Evolutionary conservation across 1,140 invertebrate species (phyloP), one percentile per base, ranked within the genome.

Genomic region (Eumaeus atala): DNA sequence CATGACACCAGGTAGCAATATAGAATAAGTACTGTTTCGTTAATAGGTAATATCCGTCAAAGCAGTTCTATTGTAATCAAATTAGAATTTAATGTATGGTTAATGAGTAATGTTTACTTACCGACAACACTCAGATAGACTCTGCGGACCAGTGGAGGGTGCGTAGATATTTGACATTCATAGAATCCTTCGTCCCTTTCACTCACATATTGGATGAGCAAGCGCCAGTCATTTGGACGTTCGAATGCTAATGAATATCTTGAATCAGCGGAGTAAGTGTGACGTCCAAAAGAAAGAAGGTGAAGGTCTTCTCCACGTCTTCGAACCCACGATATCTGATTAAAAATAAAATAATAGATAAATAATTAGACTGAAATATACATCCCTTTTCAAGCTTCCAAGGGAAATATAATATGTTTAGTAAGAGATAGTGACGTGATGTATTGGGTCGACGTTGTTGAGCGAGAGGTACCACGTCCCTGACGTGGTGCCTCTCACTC

Each of bases 151-250:
- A 93, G 85, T 49, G 93, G 93, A 9, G 93, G 93, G 86, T 95
- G 92, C 33, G 92, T 91, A 34, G 92, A 94, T 63, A 94, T 91
- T 89, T 95, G 93, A 73, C 93, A 95, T 74, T 94, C 93, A 82
- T 95, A 95, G 64, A 90, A 87, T 35, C 93, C 93, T 61, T 92
- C 91, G 74, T 95, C 94, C 16, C 91, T 87, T 70, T 93, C 92
- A 58, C 91, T 93, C 47, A 92, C 92, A 66, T 91, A 93, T 78
- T 91, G 90, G 40, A 95, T 90, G 56, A 92, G 89, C 61, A 95
- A 78, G 62, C 92, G 90, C 94, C 94, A 95, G 74, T 95, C 91
- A 79, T 95, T 94, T n/a, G 93, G 93, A 53, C 91, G 90, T 78
- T 92, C 90, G 71, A 92, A 92, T 53, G 92, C 92, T 48, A 94